A percentile compares a stretch with the other conserved stretches of the same genome.
Conservation (phyloP, 2,888 invertebrate species). For the Branchipolynoe longqiensis region DNA sequence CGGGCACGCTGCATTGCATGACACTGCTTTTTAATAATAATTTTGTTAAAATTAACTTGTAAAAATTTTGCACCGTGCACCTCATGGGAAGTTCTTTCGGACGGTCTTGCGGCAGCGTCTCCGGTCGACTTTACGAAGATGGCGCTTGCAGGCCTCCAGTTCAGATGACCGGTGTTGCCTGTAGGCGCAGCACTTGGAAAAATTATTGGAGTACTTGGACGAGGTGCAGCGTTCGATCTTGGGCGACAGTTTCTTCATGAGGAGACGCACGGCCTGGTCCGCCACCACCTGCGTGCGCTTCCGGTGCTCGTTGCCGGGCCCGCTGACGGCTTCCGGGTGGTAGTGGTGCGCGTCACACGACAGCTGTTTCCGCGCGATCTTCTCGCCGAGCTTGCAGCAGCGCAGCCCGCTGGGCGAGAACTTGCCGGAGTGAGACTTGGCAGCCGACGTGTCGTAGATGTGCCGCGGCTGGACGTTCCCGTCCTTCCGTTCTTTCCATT, state of each 20-base stretch:
- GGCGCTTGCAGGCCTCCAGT: constrained; percentile 67
- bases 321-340: constrained; percentile 50
- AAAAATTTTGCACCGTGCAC: neutral
- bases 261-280: neutral
- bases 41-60: no score
- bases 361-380: constrained; percentile 72
- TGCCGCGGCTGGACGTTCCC: constrained; percentile 56
- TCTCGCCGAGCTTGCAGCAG: constrained; percentile 75
- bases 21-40: no score
- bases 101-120: constrained; percentile 33
- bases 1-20: no score
- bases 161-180: constrained; percentile 67
- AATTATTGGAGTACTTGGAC: constrained; percentile 68
- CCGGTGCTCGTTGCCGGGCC: constrained; percentile 31
- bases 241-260: constrained; percentile 64
- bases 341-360: constrained; percentile 67
- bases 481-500: constrained; percentile 61
- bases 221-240: constrained; percentile 72
- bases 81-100: constrained; percentile 19
- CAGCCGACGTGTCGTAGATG: constrained; percentile 17
- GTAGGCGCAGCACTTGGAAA: constrained; percentile 72
- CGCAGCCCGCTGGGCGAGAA: constrained; percentile 71
- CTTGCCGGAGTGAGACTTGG: neutral
- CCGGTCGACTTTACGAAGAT: constrained; percentile 35
- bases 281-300: neutral